Evolutionary conservation across 1,140 invertebrate species (phyloP).

Genomic region (Papilio aristodemus): DNA sequence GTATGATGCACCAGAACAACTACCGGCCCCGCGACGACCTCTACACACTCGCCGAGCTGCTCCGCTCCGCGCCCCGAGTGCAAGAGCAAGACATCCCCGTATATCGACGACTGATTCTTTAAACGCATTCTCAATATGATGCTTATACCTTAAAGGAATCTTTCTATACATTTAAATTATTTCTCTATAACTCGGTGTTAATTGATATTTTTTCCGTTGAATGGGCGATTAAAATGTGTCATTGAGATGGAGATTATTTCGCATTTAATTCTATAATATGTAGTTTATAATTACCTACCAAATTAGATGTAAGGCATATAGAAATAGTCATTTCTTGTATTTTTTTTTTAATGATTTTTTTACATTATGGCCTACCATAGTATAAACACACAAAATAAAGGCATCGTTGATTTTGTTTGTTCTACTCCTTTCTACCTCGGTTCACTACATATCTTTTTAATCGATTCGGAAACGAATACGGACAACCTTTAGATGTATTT

Average conservation of each 20-base stretch:
- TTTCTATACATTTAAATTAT: slow-evolving; percentile 22
- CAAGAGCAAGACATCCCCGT: slow-evolving; percentile 76
- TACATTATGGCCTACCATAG: slow-evolving; percentile 41
- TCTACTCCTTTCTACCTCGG: slow-evolving; percentile 55
- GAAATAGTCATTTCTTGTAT: slow-evolving; percentile 37
- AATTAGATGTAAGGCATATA: slow-evolving; percentile 46
- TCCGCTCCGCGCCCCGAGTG: slow-evolving; percentile 69
- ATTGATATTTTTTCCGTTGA: slow-evolving; percentile 27
- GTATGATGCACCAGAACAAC: slow-evolving; percentile 62
- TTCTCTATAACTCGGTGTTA: slow-evolving; percentile 25
- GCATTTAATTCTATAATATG: slow-evolving; percentile 56
- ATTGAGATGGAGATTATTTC: slow-evolving; percentile 50
- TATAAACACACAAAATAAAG: slow-evolving; percentile 6
- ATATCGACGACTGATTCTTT: slow-evolving; percentile 77
- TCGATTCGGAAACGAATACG: slow-evolving; percentile 32
- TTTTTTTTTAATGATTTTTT: slow-evolving; percentile 34
- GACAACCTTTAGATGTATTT: slow-evolving; percentile 34
- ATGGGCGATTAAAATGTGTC: slow-evolving; percentile 43
- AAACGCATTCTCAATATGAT: slow-evolving; percentile 48
- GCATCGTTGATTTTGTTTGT: neutral
- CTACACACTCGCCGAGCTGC: slow-evolving; percentile 75
- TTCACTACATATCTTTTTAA: slow-evolving; percentile 64
- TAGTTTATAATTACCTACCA: slow-evolving; percentile 57
- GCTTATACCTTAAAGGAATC: slow-evolving; percentile 16
- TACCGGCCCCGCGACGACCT: slow-evolving; percentile 75